A percentile compares a stretch with the other conserved stretches of the same genome.
These are phyloP conservation scores for Leptoteleia sp. DNA, from an alignment of 1,140 invertebrate genomes.

Conservation along the genomic window DNA sequence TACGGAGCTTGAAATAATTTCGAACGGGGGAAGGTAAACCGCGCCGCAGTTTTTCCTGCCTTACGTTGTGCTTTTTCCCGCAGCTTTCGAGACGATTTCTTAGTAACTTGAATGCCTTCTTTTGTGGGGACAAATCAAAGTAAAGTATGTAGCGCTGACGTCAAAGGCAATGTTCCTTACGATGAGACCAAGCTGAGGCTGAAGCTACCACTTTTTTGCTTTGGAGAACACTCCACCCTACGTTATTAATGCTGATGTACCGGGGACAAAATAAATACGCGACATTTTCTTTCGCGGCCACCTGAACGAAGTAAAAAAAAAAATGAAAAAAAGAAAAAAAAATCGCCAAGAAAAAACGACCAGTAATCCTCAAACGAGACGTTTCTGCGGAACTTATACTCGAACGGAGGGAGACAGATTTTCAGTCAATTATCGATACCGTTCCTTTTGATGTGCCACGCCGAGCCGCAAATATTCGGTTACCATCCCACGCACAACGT, in stretches of 20 bases:
- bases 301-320: slow-evolving; percentile 48
- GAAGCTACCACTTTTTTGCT: slow-evolving; percentile 53
- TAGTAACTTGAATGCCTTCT: slow-evolving; percentile 27
- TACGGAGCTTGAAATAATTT: not conserved
- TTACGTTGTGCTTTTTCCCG: slow-evolving; percentile 24
- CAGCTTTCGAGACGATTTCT: slow-evolving; percentile 9
- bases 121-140: slow-evolving; percentile 55
- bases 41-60: slow-evolving; percentile 8
- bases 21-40: not conserved
- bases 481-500: slow-evolving; percentile 59
- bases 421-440: slow-evolving; percentile 80
- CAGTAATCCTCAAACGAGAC: slow-evolving; percentile 77
- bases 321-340: slow-evolving; percentile 43
- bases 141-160: slow-evolving; percentile 29
- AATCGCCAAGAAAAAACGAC: slow-evolving; percentile 44
- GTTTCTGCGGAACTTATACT: slow-evolving; percentile 33
- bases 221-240: slow-evolving; percentile 59
- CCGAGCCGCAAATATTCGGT: slow-evolving; percentile 62
- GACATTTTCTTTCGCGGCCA: slow-evolving; percentile 68
- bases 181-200: slow-evolving; percentile 40
- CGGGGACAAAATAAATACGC: slow-evolving; percentile 75
- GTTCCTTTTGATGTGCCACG: slow-evolving; percentile 77
- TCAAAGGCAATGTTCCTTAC: slow-evolving; percentile 42
- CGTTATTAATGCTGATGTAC: slow-evolving; percentile 64
- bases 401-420: slow-evolving; percentile 71